Base-by-base conservation (phyloP, 2,113 vertebrate genomes). In the Marcusenius ussheri region DNA sequence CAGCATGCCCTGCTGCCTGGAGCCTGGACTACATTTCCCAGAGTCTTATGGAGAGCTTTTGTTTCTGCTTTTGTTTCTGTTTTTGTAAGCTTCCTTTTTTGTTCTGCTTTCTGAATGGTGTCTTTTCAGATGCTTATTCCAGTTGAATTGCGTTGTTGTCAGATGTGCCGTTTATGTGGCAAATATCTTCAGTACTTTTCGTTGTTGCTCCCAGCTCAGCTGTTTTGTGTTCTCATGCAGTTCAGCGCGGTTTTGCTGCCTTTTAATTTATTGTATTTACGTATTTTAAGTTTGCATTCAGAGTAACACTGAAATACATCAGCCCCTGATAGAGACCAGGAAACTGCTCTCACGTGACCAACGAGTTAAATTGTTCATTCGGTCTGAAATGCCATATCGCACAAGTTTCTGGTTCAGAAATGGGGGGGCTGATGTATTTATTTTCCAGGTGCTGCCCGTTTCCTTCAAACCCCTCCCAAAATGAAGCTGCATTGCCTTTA, bases 1-100 rank as follows among this genome's bases (percentile, higher is more conserved):
- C 87, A 88, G 86, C 93, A 93, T 91, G 89, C 90, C 93, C 91
- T 91, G 90, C 91, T 87, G 74, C 90, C 88, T 89, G 10, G 91
- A 95, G 74, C 90, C 88, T 89, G 10, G 91, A 95, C 93, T 94
- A 77, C 93, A 91, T 92, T 91, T 85, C 93, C 94, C 94, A 95
- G 90, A 94, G 91, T 93, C 42, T 94, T 80, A 17, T 56, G 4
- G 80, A 39, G 42, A 85, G 35, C 90, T 88, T 88, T 31, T 31
- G 83, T 77, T 66, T 83, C 89, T 88, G 80, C 85, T 56, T 6
- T 74, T n/a, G 39, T 21, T 83, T 74, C 24, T 85, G 47, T 35
- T 35, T 80, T 39, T 80, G 74, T 80, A 80, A 35, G 88, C 77
- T 24, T 56, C 24, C 51, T 45, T 42, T 58, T 50, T 66, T 31